phyloP scores from a whole-genome alignment of 2,113 vertebrate species.

The Dicaeum eximium region DNA sequence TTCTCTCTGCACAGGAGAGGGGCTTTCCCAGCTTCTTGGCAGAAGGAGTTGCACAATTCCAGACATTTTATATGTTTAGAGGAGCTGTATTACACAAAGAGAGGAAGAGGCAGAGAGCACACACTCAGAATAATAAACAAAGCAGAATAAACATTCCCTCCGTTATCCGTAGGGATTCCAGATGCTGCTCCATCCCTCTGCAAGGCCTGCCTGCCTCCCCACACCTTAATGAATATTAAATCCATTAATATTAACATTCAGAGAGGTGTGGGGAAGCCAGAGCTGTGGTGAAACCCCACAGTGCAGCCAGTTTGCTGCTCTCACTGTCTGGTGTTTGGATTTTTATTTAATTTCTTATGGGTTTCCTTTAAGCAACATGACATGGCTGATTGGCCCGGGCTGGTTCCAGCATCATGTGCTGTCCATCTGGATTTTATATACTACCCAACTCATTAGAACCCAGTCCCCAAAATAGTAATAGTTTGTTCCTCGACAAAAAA shows the following conservation, averaged over 20 bases:
- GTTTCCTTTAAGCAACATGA: background rate
- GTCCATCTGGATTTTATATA: slow-evolving; percentile 39
- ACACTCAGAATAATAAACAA: slow-evolving; percentile 39
- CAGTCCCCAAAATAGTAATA: slow-evolving; percentile 28
- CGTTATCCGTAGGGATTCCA: background rate
- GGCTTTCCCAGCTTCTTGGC: slow-evolving; percentile 20
- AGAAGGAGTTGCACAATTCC: slow-evolving; percentile 22
- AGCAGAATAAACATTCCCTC: slow-evolving; percentile 20
- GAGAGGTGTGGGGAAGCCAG: background rate
- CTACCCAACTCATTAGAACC: background rate
- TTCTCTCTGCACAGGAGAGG: background rate
- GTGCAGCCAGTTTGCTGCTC: background rate
- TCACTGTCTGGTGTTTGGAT: background rate
- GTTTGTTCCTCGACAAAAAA: slow-evolving; percentile 45
- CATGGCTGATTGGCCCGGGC: background rate
- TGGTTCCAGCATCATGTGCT: slow-evolving; percentile 18
- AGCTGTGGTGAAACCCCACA: background rate
- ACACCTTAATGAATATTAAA: background rate
- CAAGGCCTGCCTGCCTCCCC: background rate
- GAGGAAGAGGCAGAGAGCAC: background rate
- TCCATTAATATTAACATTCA: background rate
- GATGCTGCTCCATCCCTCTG: background rate
- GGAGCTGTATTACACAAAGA: slow-evolving; percentile 32
- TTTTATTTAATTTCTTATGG: background rate
- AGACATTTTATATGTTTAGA: slow-evolving; percentile 19